Percentiles rank a stretch among this genome's conserved stretches.
phyloP scores from a whole-genome alignment of 2,888 invertebrate genomes.

The Hirtodrosophila trivittata region DNA sequence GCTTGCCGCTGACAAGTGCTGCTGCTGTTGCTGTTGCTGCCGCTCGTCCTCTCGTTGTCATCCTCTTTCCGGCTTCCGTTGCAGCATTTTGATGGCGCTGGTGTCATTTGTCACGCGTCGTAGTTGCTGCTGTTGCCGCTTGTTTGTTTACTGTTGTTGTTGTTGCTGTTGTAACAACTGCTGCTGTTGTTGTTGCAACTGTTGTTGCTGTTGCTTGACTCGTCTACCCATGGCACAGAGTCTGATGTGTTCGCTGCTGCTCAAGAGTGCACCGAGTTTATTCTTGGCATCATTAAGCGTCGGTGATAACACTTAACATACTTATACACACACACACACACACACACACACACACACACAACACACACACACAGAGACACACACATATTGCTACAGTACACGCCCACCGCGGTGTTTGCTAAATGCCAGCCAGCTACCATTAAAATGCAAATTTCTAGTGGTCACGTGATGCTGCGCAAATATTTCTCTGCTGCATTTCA shows the following conservation, averaged over 20 bases:
- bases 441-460: slow-evolving; percentile 77
- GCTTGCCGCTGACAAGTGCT: slow-evolving; percentile 60
- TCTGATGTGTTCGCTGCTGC: slow-evolving; percentile 36
- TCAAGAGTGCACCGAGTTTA: slow-evolving; percentile 59
- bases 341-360: slow-evolving; percentile 48
- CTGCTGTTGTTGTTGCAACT: slow-evolving; percentile 7
- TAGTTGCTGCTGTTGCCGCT: slow-evolving; percentile 37
- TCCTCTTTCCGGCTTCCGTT: slow-evolving; percentile 48
- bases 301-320: slow-evolving; percentile 53
- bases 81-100: slow-evolving; percentile 69
- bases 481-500: slow-evolving; percentile 44
- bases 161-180: slow-evolving; percentile 23
- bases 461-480: slow-evolving; percentile 62
- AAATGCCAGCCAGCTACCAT: slow-evolving; percentile 66
- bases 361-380: slow-evolving; percentile 6
- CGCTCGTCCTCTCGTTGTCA: neutral
- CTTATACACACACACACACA: slow-evolving; percentile 53
- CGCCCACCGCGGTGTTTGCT: slow-evolving; percentile 30
- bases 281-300: slow-evolving; percentile 78
- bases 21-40: slow-evolving; percentile 1
- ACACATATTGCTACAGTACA: slow-evolving; percentile 11
- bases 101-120: slow-evolving; percentile 74
- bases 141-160: slow-evolving; percentile 13
- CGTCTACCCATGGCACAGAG: slow-evolving; percentile 11
- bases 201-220: slow-evolving; percentile 19